Evolutionary conservation across 2,888 invertebrate genomes (phyloP).

Genomic region (Acrocera orbiculus): DNA sequence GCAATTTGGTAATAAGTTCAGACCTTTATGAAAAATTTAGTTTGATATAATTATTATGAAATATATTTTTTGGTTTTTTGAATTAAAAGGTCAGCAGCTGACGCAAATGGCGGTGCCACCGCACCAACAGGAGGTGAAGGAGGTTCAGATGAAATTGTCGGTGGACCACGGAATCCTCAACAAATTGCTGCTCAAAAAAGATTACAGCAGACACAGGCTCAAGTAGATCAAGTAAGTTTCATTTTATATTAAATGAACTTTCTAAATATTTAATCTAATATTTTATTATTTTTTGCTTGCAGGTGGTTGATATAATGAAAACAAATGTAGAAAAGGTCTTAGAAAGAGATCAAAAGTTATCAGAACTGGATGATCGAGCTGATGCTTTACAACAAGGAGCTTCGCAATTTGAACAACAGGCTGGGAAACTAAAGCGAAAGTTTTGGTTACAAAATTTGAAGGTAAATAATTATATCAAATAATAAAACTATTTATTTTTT

Average conservation of each 20-base stretch:
- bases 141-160: conserved; percentile 62
- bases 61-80: background rate
- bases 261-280: background rate
- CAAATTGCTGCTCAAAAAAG: conserved; percentile 69
- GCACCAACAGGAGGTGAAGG: conserved; percentile 41
- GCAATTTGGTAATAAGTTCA: too few species aligned
- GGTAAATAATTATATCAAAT: conserved; percentile 28
- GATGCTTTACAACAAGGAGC: conserved; percentile 89
- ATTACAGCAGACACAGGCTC: conserved; percentile 69
- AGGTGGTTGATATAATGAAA: conserved; percentile 87
- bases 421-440: conserved; percentile 90
- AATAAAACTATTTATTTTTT: background rate
- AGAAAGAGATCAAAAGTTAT: conserved; percentile 86
- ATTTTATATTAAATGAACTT: background rate
- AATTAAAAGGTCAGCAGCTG: background rate
- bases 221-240: conserved; percentile 52
- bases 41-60: background rate
- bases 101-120: conserved; percentile 16
- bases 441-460: conserved; percentile 97
- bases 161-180: conserved; percentile 70
- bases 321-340: conserved; percentile 91
- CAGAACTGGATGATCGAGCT: conserved; percentile 87
- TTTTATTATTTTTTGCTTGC: too few species aligned
- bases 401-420: conserved; percentile 92
- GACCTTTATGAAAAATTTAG: too few species aligned